phyloP scores from a whole-genome alignment of 2,797 vertebrate species.

The Scarus forsteni region DNA sequence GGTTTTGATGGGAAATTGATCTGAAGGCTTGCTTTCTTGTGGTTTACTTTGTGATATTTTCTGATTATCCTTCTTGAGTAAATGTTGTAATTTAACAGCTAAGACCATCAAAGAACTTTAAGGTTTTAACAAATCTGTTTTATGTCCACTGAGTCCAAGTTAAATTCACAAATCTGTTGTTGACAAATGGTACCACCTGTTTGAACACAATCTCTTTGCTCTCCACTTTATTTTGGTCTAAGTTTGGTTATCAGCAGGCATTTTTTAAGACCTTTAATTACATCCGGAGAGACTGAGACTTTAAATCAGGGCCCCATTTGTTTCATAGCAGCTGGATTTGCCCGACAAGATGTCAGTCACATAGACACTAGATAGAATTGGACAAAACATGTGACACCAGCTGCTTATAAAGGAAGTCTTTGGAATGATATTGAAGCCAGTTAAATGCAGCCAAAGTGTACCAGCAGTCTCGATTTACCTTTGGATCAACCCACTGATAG shows the following conservation, averaged over 20 bases:
- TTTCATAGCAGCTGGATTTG: no score
- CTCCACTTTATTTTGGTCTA: conserved; percentile 17
- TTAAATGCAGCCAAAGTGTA: no score
- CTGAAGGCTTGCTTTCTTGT: background rate
- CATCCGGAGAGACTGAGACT: background rate
- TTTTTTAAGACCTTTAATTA: conserved; percentile 10
- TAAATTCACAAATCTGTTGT: conserved; percentile 30
- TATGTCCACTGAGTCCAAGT: conserved; percentile 14
- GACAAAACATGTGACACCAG: no score
- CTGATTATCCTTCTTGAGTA: background rate
- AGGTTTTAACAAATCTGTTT: conserved; percentile 3
- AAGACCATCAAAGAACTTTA: conserved; percentile 8
- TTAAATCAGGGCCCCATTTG: background rate
- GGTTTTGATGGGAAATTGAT: background rate
- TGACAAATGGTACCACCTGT: conserved; percentile 33
- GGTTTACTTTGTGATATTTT: background rate
- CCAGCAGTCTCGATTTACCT: no score
- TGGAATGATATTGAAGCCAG: no score
- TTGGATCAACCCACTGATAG: no score
- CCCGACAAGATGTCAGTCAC: no score
- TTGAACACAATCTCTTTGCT: conserved; percentile 7
- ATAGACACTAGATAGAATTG: no score
- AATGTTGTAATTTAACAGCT: conserved; percentile 12
- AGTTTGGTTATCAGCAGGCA: conserved; percentile 4
- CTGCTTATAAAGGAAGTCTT: no score